These are phyloP conservation scores for Mugil cephalus DNA, from an alignment of 2,113 vertebrate species.

Conservation along the genomic window DNA sequence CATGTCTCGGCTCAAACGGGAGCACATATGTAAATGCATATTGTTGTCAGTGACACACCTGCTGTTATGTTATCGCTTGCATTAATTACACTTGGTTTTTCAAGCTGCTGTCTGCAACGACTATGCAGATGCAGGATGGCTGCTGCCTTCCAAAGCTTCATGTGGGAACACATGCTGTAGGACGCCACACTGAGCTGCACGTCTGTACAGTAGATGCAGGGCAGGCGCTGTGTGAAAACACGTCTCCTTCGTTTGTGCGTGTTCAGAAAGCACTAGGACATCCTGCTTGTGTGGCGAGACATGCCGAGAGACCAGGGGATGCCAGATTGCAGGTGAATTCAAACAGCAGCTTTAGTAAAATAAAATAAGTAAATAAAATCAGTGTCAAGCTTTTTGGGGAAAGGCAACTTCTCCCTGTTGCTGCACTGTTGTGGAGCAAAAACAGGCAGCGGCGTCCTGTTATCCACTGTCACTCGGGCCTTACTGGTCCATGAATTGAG, in stretches of 20 bases:
- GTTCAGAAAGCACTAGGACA: neutral
- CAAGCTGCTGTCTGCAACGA: constrained; percentile 32
- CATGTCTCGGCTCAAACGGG: neutral
- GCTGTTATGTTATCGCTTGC: constrained; percentile 34
- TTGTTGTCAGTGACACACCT: constrained; percentile 54
- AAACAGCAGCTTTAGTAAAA: neutral
- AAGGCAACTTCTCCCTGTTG: constrained; percentile 59
- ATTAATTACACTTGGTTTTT: constrained; percentile 18
- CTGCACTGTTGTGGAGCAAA: constrained; percentile 56
- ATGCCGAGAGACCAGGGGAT: constrained; percentile 24
- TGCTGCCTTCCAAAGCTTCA: constrained; percentile 25
- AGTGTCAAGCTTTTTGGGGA: constrained; percentile 47
- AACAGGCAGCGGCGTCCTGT: neutral
- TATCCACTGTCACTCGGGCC: constrained; percentile 29
- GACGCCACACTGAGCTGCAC: constrained; percentile 18
- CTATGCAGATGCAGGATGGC: constrained; percentile 51
- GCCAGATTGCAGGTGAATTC: constrained; percentile 12
- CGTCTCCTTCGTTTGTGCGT: neutral
- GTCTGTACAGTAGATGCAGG: neutral
- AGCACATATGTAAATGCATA: too few relatives aligned
- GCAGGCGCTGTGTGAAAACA: neutral
- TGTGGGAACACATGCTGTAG: constrained; percentile 40
- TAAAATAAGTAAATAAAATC: constrained; percentile 12
- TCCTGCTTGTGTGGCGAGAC: constrained; percentile 4
- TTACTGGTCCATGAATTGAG: constrained; percentile 34